A percentile compares a stretch with the other conserved stretches of the same genome.
Evolutionary conservation across 64 coral and sea anemone species (phyloP).

Genomic region (Dendronephthya gigantea): DNA sequence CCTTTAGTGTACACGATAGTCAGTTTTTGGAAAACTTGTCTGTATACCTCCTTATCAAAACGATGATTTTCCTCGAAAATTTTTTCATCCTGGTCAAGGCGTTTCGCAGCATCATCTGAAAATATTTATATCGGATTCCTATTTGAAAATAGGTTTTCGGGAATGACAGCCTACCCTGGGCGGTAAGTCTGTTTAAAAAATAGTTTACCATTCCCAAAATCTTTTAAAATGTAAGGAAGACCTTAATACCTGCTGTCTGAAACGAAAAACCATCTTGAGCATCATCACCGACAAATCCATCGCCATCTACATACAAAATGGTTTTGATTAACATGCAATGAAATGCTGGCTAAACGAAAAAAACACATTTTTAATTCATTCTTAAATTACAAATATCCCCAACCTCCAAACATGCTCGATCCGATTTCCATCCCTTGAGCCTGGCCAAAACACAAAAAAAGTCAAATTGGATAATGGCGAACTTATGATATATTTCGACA

Average conservation of each 20-base stretch:
- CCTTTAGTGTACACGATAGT: neutral
- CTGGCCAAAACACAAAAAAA: no score
- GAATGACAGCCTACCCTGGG: no score
- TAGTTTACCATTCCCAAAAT: no score
- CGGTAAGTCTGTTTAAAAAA: no score
- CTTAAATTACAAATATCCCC: no score
- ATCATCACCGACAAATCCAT: neutral
- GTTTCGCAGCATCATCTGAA: conserved; percentile 49
- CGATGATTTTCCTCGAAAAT: conserved; percentile 61
- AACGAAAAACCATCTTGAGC: neutral
- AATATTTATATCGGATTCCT: neutral
- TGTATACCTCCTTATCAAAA: conserved; percentile 68
- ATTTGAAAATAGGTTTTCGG: no score
- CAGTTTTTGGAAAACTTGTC: neutral
- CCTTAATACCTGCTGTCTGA: neutral
- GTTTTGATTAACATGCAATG: no score
- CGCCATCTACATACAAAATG: neutral
- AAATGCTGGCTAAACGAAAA: no score
- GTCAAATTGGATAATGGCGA: no score
- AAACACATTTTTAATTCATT: no score
- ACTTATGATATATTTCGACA: no score
- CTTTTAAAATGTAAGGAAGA: no score
- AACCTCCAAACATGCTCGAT: neutral
- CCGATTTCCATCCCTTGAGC: neutral
- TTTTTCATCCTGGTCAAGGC: conserved; percentile 67